Percentiles rank a stretch among this genome's conserved stretches.
phyloP scores from a whole-genome alignment of 1,140 invertebrate genomes.

The Apis mellifera region DNA sequence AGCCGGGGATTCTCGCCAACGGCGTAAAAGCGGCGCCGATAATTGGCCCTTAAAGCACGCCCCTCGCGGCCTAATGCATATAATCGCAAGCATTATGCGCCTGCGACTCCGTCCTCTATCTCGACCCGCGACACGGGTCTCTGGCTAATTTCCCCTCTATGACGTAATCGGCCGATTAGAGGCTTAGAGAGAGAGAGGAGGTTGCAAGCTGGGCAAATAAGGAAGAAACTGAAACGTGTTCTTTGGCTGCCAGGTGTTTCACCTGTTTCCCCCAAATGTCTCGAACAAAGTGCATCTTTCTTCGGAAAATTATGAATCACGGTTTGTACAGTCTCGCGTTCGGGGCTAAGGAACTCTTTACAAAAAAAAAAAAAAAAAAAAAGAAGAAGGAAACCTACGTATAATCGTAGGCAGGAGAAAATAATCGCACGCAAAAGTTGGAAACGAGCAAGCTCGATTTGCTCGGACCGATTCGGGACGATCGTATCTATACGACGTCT shows the following conservation, averaged over 20 bases:
- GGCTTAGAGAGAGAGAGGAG: constrained; percentile 11
- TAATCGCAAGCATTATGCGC: constrained; percentile 54
- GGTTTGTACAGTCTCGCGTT: too few species aligned
- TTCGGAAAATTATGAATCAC: too few species aligned
- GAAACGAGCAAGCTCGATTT: too few species aligned
- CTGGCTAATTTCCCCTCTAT: constrained; percentile 51
- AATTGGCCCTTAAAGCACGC: constrained; percentile 54
- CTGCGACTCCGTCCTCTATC: constrained; percentile 21
- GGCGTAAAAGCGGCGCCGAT: constrained; percentile 35
- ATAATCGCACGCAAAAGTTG: too few species aligned
- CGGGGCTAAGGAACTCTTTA: too few species aligned
- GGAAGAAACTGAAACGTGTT: background rate
- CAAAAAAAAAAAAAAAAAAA: too few species aligned
- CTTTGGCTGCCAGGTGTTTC: background rate
- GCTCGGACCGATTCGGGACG: too few species aligned
- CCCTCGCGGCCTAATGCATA: constrained; percentile 51
- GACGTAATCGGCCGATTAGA: constrained; percentile 52
- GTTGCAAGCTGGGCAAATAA: constrained; percentile 5
- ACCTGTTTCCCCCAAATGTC: background rate
- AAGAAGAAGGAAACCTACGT: too few species aligned
- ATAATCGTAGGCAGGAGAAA: too few species aligned
- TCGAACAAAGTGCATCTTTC: too few species aligned
- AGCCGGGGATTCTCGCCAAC: background rate
- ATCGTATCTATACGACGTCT: too few species aligned
- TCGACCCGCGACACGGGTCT: constrained; percentile 38